Base-by-base conservation (phyloP, 1,140 invertebrate species). In the Anthonomus grandis region DNA sequence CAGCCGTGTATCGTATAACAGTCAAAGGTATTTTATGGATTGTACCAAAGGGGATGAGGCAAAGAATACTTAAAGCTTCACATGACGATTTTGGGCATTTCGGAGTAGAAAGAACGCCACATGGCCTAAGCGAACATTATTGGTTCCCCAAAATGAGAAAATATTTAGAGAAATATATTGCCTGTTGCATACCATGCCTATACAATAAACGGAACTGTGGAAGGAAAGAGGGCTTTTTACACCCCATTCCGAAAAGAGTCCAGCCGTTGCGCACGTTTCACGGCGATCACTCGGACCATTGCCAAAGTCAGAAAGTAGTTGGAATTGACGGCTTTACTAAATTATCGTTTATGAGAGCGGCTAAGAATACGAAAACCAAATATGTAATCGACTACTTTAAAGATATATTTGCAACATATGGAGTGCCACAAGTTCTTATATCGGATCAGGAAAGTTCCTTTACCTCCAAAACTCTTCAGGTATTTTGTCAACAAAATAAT, bases 1-100 rank as follows among this genome's bases (percentile, higher is more conserved):
- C 53, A 57, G 53, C 9, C 2, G 60, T 72, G 12, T 70, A 66
- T 55, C 13, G 64, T 2, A 55, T 63, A n/a, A 44, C 66, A 4
- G 57, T 38, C 5, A 56, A 62, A 12, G 64, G 65, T 15, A 52
- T 65, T 8, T 59, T 50, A 25, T 74, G 66, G 67, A 34, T 69
- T 0, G 67, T 73, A 13, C 72, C 72, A 0, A 50, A 48, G 51
- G 64, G 64, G 5, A 59, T 66, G 6, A 47, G 68, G 8, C 65
- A 61, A 36, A 61, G 68, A 18, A 51, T 72, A 13, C 37, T 71
- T 15, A 56, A 65, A 41, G 45, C 53, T n/a, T 64, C 64, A 41
- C 70, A 74, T 54, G 70, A 71, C 21, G 61, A 70, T 22, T 47
- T 67, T 5, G 67, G 68, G 1, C 69, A 73, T 46, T 72, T 64